Base-by-base conservation (phyloP, 1,140 invertebrate genomes). In the Sinonovacula constricta region DNA sequence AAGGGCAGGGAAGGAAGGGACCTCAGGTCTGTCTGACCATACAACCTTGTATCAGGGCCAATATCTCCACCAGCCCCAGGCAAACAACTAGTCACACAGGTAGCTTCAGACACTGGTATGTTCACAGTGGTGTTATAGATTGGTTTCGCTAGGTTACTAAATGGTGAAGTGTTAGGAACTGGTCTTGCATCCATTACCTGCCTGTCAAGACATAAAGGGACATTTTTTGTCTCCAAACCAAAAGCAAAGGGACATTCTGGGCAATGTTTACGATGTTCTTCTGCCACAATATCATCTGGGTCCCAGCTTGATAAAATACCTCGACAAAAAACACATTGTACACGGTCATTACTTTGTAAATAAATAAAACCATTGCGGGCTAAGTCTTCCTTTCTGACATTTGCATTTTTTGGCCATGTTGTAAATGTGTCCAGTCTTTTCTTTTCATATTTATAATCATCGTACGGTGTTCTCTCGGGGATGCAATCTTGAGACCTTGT, bases 311-410 rank as follows among this genome's bases (percentile, higher is more conserved):
- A 93, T 81, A 95, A 92, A 39, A 96, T 91, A 65, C 94, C 95
- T 82, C 93, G 92, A 90, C 96, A 97, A 92, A 95, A 97, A 4
- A 94, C 95, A 92, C 97, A 98, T 81, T 95, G 93, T 0, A 97
- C 95, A 88, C 95, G 91, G 85, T 95, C 94, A 22, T 76, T 80
- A 30, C 76, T 66, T 54, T 82, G 81, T 12, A 34, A 70, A 59
- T 94, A 96, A 87, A 93, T 96, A 91, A 97, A 97, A 14, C 96
- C 96, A 53, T 95, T 95, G 88, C 94, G 94, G 2, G 95, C 95
- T 81, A 97, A 93, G 85, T 93, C 92, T 87, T 94, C 91, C 0
- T 95, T 94, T 86, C 93, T 93, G 1, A 96, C 93, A 28, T 92
- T 90, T 26, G 94, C 93, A 87, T 93, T 93, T 24, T 90, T 79